Evolutionary conservation across 2,888 invertebrate genomes (phyloP).

Genomic region (Drosophila vallismaia): DNA sequence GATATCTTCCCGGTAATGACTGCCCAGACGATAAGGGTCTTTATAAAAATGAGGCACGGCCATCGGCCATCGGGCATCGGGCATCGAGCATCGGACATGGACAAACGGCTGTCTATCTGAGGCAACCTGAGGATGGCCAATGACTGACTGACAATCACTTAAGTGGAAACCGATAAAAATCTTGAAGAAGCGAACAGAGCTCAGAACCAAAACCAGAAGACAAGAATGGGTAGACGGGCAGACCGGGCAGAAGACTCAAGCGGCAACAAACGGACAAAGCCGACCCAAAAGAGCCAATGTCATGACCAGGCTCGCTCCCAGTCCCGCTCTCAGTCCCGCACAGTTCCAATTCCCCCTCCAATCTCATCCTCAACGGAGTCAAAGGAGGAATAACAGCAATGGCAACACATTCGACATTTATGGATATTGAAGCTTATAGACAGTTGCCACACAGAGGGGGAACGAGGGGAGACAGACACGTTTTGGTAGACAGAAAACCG

Average conservation of each 20-base stretch:
- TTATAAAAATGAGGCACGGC: constrained; percentile 21
- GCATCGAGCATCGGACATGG: constrained; percentile 31
- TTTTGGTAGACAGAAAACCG: constrained; percentile 60
- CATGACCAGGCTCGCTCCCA: constrained; percentile 57
- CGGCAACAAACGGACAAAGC: constrained; percentile 42
- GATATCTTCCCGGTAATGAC: neutral
- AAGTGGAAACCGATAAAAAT: constrained; percentile 79
- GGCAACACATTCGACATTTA: constrained; percentile 72
- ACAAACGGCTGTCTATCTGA: constrained; percentile 34
- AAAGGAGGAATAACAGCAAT: constrained; percentile 50
- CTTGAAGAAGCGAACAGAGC: constrained; percentile 57
- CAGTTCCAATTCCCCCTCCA: constrained; percentile 1
- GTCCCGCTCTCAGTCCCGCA: constrained; percentile 10
- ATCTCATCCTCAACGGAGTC: constrained; percentile 10
- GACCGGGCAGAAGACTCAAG: constrained; percentile 20
- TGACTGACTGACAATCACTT: constrained; percentile 80
- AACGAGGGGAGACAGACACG: constrained; percentile 4
- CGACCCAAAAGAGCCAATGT: constrained; percentile 60
- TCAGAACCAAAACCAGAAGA: constrained; percentile 52
- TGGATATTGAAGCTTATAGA: constrained; percentile 78
- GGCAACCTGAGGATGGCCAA: constrained; percentile 52
- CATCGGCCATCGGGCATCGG: constrained; percentile 21
- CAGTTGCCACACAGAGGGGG: constrained; percentile 34
- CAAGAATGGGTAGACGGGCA: constrained; percentile 15
- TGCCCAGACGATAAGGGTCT: constrained; percentile 28